Evolutionary conservation across 2,888 invertebrate species (phyloP).

Genomic region (Anorthoa munda): DNA sequence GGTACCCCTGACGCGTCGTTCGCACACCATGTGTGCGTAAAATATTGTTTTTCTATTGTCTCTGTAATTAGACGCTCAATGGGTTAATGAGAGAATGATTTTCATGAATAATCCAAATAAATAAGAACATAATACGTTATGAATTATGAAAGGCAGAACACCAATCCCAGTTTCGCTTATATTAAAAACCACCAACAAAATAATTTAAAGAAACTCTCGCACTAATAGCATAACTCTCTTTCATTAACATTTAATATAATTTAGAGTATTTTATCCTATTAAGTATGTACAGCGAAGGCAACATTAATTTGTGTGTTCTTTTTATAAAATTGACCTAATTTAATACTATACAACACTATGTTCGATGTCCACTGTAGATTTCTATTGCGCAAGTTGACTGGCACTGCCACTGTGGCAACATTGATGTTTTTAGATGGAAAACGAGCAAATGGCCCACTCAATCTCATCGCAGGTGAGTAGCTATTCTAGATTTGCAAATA

Average conservation of each 20-base stretch:
- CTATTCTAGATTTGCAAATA: neutral
- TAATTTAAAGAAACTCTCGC: constrained; percentile 38
- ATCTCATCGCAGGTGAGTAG: neutral
- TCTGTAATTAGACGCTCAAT: too few relatives aligned
- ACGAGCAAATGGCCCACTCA: neutral
- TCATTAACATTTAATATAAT: constrained; percentile 19
- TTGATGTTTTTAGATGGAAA: neutral
- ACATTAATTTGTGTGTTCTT: constrained; percentile 33
- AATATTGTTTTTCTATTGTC: too few relatives aligned
- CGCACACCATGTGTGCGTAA: too few relatives aligned
- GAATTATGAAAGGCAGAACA: constrained; percentile 22
- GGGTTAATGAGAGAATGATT: constrained; percentile 11
- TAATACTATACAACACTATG: constrained; percentile 49
- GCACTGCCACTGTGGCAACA: constrained; percentile 2
- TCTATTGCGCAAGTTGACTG: constrained; percentile 10
- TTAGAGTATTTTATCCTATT: constrained; percentile 38
- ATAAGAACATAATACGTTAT: constrained; percentile 43
- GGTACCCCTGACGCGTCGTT: too few relatives aligned
- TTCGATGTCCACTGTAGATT: neutral
- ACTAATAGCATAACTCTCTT: constrained; percentile 26
- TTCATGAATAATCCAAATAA: constrained; percentile 18
- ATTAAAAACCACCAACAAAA: constrained; percentile 33
- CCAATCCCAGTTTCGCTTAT: constrained; percentile 23
- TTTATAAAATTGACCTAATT: constrained; percentile 31
- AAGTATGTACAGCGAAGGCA: constrained; percentile 43